A percentile compares a stretch with the other conserved stretches of the same genome.
These are phyloP conservation scores for Lumbricus terrestris DNA, from an alignment of 2,888 invertebrate genomes.

Conservation along the genomic window DNA sequence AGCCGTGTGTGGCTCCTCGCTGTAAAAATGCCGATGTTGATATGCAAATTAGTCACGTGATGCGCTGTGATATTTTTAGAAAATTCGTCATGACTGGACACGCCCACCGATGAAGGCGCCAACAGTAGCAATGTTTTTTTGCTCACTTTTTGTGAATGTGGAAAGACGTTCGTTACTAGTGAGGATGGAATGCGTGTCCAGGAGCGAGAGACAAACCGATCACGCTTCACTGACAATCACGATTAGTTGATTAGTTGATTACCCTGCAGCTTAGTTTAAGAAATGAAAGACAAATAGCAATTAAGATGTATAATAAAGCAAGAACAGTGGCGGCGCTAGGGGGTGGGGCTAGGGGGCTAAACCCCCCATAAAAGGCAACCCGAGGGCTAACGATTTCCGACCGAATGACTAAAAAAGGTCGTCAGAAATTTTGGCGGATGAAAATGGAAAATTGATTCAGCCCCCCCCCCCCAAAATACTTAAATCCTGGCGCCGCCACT, in stretches of 20 bases:
- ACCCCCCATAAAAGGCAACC: no score
- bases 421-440: no score
- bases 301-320: background rate
- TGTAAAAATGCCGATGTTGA: background rate
- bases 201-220: background rate
- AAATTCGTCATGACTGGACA: background rate
- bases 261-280: no score
- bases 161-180: background rate
- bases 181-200: background rate
- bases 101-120: background rate
- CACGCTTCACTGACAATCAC: background rate
- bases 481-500: no score
- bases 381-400: no score
- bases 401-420: no score
- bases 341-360: no score
- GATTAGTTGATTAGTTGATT: background rate
- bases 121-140: background rate
- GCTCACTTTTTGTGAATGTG: background rate
- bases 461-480: no score
- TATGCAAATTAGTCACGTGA: background rate
- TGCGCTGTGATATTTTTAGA: background rate
- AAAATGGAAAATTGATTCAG: no score
- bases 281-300: no score
- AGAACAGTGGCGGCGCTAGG: no score
- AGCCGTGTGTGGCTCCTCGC: background rate